phyloP scores from a whole-genome alignment of 1,140 invertebrate species.

The Oryzaephilus surinamensis region DNA sequence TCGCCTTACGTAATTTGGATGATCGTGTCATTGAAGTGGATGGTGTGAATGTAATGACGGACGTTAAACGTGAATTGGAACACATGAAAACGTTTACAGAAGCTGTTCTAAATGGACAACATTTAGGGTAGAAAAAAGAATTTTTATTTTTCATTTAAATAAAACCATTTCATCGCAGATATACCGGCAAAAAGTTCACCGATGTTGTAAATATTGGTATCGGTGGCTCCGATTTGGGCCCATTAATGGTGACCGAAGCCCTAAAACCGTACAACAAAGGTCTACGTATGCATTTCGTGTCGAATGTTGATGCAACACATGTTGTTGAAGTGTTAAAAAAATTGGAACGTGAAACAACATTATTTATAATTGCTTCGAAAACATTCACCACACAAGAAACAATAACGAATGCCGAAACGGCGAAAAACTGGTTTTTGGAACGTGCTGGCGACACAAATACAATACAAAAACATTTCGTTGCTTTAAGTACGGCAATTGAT shows the following conservation, averaged over 20 bases:
- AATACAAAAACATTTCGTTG: conserved; percentile 96
- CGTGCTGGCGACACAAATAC: conserved; percentile 78
- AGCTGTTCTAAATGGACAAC: conserved; percentile 50
- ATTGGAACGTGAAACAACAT: conserved; percentile 82
- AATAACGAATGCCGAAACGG: conserved; percentile 96
- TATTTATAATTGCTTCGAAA: conserved; percentile 99
- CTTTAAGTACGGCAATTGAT: conserved; percentile 86
- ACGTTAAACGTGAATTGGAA: conserved; percentile 79
- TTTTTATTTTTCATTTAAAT: no score
- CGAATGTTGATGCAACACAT: conserved; percentile 99
- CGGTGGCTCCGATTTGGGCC: conserved; percentile 97
- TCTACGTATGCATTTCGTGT: conserved; percentile 92
- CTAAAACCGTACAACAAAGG: conserved; percentile 84
- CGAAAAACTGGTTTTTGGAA: conserved; percentile 89
- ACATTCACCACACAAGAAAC: conserved; percentile 99
- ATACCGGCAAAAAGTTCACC: conserved; percentile 89
- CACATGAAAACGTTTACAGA: conserved; percentile 94
- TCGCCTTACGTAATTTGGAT: conserved; percentile 80
- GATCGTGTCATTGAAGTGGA: conserved; percentile 73
- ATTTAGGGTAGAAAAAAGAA: conserved; percentile 11
- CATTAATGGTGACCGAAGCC: conserved; percentile 98
- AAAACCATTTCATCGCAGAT: conserved; percentile 42
- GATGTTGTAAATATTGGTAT: conserved; percentile 99
- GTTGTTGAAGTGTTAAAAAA: conserved; percentile 87
- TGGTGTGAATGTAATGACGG: conserved; percentile 88